These are phyloP conservation scores for Xyrichtys novacula DNA, from an alignment of 2,797 vertebrate species.

Conservation along the genomic window DNA sequence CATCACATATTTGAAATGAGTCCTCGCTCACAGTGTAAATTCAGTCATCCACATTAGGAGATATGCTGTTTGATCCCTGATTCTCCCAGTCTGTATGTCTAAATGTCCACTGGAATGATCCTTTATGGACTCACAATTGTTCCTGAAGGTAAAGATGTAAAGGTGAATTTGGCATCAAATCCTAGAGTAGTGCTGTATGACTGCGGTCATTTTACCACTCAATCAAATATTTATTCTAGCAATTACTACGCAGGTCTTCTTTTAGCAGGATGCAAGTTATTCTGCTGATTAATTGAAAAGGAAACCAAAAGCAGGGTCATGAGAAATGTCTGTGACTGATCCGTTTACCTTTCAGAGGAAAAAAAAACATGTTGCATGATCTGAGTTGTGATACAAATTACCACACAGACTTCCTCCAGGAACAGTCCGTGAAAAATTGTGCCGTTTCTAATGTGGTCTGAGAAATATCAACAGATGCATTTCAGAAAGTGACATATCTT, in stretches of 20 bases:
- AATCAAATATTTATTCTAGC: too few relatives aligned
- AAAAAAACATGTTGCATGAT: neutral
- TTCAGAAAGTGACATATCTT: constrained; percentile 11
- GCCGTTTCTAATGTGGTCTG: constrained; percentile 2
- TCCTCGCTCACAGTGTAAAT: neutral
- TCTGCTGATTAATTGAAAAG: too few relatives aligned
- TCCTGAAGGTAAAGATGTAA: too few relatives aligned
- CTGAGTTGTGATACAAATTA: neutral
- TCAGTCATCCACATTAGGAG: too few relatives aligned
- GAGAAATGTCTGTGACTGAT: neutral
- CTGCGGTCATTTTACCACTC: too few relatives aligned
- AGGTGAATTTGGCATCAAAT: neutral
- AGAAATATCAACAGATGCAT: neutral
- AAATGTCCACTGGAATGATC: neutral
- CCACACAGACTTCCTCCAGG: neutral
- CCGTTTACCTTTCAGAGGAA: neutral
- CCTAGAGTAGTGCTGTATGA: too few relatives aligned
- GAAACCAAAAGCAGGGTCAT: neutral
- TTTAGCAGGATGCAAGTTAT: too few relatives aligned
- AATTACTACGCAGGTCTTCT: too few relatives aligned
- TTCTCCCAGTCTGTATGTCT: neutral
- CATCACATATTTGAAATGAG: neutral
- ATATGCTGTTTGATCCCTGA: neutral
- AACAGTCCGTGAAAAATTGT: neutral
- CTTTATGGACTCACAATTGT: neutral